These are phyloP conservation scores for Macrosiphum euphorbiae DNA, from an alignment of 2,888 invertebrate species.

Conservation along the genomic window DNA sequence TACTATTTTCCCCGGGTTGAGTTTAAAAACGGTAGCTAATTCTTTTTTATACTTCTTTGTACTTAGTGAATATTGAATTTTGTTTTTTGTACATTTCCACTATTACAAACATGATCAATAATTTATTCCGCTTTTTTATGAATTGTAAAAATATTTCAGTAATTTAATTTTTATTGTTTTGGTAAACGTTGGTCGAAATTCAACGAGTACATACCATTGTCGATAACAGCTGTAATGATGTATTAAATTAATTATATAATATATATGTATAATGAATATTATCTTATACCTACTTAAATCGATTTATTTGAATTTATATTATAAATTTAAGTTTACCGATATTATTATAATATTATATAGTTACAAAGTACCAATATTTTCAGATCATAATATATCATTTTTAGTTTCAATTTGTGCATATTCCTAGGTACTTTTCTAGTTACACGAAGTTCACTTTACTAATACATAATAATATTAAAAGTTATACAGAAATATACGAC, in stretches of 20 bases:
- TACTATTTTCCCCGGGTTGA: neutral
- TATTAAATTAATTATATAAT: neutral
- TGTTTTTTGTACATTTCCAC: neutral
- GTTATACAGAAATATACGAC: neutral
- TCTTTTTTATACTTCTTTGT: conserved; percentile 32
- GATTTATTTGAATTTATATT: no score
- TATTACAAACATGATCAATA: neutral
- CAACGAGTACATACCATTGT: neutral
- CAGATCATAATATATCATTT: neutral
- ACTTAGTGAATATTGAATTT: conserved; percentile 6
- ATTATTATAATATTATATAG: neutral
- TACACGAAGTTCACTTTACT: neutral
- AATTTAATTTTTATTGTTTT: neutral
- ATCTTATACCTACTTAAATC: no score
- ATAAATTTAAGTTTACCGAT: neutral
- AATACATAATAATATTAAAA: conserved; percentile 31
- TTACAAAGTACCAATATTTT: neutral
- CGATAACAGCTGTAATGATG: neutral
- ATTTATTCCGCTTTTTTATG: neutral
- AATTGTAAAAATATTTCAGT: neutral
- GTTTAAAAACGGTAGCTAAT: conserved; percentile 16
- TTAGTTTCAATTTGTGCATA: neutral
- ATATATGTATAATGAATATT: no score
- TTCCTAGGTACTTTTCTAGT: neutral
- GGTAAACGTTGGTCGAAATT: neutral